Conservation (phyloP, 2,888 invertebrate species). For the Andrena camellia region DNA sequence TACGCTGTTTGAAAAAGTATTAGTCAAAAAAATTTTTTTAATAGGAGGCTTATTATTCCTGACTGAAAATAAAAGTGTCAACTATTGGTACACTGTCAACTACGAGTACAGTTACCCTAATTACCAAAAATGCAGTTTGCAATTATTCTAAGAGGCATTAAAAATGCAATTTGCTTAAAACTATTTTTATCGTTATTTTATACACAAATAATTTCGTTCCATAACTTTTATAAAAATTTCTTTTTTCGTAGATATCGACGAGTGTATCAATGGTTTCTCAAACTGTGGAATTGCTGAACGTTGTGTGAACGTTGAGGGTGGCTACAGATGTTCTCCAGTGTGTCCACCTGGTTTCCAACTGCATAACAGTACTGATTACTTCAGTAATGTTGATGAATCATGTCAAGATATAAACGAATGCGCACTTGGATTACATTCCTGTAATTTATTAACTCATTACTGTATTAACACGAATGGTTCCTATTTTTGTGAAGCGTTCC, state of each 20-base stretch:
- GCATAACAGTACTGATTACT: neutral
- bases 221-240: neutral
- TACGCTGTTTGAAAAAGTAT: too few species aligned
- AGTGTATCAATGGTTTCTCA: slow-evolving; percentile 62
- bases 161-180: too few species aligned
- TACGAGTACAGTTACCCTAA: too few species aligned
- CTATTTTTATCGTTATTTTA: too few species aligned
- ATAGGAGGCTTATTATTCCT: too few species aligned
- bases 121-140: too few species aligned
- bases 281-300: slow-evolving; percentile 80
- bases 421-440: slow-evolving; percentile 87
- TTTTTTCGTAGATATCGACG: slow-evolving; percentile 70
- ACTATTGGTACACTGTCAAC: too few species aligned
- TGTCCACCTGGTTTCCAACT: slow-evolving; percentile 74
- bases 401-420: slow-evolving; percentile 91
- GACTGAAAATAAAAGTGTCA: too few species aligned
- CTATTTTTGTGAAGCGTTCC: slow-evolving; percentile 66
- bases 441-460: slow-evolving; percentile 81
- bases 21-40: too few species aligned
- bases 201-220: too few species aligned
- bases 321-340: slow-evolving; percentile 73
- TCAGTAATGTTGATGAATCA: slow-evolving; percentile 15
- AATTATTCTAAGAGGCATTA: too few species aligned
- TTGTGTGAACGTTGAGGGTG: slow-evolving; percentile 74
- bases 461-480: slow-evolving; percentile 78